A percentile compares a stretch with the other conserved stretches of the same genome.
Evolutionary conservation across 2,113 vertebrate species (phyloP).

Genomic region (Amazona vittata): DNA sequence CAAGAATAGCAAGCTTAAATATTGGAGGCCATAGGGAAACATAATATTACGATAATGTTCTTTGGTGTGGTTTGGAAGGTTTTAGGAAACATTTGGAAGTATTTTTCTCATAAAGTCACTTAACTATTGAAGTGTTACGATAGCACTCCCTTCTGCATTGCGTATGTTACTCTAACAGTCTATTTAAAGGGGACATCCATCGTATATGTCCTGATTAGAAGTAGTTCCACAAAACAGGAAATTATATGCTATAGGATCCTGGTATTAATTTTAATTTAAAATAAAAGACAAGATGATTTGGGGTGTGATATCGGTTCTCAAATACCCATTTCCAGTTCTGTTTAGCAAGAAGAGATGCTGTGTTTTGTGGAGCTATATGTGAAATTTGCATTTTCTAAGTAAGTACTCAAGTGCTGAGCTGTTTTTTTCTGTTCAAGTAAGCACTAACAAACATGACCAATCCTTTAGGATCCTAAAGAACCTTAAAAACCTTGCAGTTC

Average conservation of each 20-base stretch:
- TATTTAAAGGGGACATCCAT: slow-evolving; percentile 70
- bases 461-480: slow-evolving; percentile 20
- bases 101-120: slow-evolving; percentile 95
- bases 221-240: slow-evolving; percentile 67
- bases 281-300: slow-evolving; percentile 29
- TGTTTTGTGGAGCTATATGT: not conserved
- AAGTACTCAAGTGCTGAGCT: not conserved
- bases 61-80: slow-evolving; percentile 95
- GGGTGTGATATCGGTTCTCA: slow-evolving; percentile 45
- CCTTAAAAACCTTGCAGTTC: slow-evolving; percentile 26
- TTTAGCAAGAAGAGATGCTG: not conserved
- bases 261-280: slow-evolving; percentile 70
- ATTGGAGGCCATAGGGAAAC: slow-evolving; percentile 88
- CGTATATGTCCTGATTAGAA: slow-evolving; percentile 70
- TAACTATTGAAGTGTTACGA: slow-evolving; percentile 93
- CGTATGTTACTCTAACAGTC: slow-evolving; percentile 57
- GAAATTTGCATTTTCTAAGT: slow-evolving; percentile 48
- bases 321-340: slow-evolving; percentile 17
- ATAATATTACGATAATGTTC: slow-evolving; percentile 93
- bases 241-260: slow-evolving; percentile 63
- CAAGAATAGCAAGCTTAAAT: slow-evolving; percentile 84
- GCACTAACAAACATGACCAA: slow-evolving; percentile 37
- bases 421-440: not conserved
- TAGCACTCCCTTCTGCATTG: slow-evolving; percentile 84
- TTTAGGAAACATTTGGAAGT: slow-evolving; percentile 96